Evolutionary conservation across 2,797 vertebrate species (phyloP).

Genomic region (Oryzias sinensis): DNA sequence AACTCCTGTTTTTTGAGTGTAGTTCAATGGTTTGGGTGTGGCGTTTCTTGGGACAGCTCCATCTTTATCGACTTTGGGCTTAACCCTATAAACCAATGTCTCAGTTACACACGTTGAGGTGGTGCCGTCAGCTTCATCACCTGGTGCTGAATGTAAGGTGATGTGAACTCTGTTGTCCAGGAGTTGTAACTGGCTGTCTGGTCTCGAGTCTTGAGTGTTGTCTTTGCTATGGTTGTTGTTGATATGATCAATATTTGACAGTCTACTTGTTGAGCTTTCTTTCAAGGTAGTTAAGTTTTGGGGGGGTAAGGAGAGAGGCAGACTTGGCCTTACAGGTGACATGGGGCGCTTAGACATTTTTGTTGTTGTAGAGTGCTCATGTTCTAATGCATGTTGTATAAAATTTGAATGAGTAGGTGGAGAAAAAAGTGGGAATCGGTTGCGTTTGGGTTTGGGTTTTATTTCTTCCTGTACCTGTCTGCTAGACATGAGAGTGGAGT

Average conservation of each 20-base stretch:
- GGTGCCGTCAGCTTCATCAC: constrained; percentile 12
- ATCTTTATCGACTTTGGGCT: constrained; percentile 36
- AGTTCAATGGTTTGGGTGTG: constrained; percentile 35
- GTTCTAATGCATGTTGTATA: constrained; percentile 9
- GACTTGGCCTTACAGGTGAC: constrained; percentile 5
- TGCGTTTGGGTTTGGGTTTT: constrained; percentile 17
- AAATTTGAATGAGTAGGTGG: constrained; percentile 24
- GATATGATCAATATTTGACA: constrained; percentile 28
- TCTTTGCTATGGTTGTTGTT: constrained; percentile 33
- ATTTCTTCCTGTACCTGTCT: constrained; percentile 56
- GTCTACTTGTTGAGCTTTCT: constrained; percentile 7
- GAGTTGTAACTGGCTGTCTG: constrained; percentile 39
- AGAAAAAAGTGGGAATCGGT: constrained; percentile 38
- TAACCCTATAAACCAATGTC: constrained; percentile 61
- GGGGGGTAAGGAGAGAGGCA: constrained; percentile 17
- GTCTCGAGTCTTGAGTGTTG: constrained; percentile 1
- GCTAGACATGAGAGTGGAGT: constrained; percentile 72
- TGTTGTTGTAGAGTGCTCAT: constrained; percentile 9
- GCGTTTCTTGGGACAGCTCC: constrained; percentile 20
- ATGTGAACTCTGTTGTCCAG: constrained; percentile 56
- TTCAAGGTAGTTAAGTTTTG: constrained; percentile 28
- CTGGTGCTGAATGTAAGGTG: constrained; percentile 21
- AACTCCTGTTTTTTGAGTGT: constrained; percentile 21
- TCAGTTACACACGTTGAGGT: constrained; percentile 55
- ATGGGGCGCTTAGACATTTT: constrained; percentile 22